Conservation (phyloP, 1,140 invertebrate genomes). For the Lithobius niger region DNA sequence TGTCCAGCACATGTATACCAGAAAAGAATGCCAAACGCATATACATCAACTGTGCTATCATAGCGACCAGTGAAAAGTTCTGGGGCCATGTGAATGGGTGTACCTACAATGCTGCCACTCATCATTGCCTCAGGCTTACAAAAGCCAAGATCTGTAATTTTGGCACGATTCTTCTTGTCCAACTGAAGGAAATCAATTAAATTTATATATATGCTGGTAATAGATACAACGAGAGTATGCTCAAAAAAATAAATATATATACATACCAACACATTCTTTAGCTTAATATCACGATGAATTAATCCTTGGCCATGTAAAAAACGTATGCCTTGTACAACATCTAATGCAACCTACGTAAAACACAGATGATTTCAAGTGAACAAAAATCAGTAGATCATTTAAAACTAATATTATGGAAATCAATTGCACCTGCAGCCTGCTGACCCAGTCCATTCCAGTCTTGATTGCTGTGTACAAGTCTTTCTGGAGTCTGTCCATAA, state of each 20-base stretch:
- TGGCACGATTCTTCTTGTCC: constrained; percentile 56
- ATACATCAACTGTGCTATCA: constrained; percentile 74
- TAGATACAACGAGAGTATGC: not conserved
- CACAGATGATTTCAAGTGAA: too few relatives aligned
- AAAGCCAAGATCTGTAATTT: constrained; percentile 79
- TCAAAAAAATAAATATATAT: constrained; percentile 4
- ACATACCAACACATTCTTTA: constrained; percentile 71
- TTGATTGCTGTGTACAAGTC: constrained; percentile 72
- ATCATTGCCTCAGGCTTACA: constrained; percentile 85
- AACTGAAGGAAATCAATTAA: constrained; percentile 34
- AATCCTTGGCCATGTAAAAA: constrained; percentile 78
- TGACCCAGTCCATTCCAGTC: constrained; percentile 49
- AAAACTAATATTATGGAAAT: too few relatives aligned
- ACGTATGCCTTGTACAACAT: constrained; percentile 70
- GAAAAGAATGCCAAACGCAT: constrained; percentile 81
- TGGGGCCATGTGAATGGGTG: constrained; percentile 85
- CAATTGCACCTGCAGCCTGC: constrained; percentile 41
- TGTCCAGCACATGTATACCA: constrained; percentile 82
- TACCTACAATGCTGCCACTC: constrained; percentile 59
- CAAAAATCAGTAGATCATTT: too few relatives aligned
- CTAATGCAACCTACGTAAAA: constrained; percentile 52
- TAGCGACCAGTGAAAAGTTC: constrained; percentile 69
- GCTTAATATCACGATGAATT: constrained; percentile 77
- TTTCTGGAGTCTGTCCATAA: constrained; percentile 52
- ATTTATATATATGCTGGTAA: not conserved